A percentile compares a stretch with the other conserved stretches of the same genome.
These are phyloP conservation scores for Odontothrips loti DNA, from an alignment of 2,888 invertebrate genomes.

Conservation along the genomic window DNA sequence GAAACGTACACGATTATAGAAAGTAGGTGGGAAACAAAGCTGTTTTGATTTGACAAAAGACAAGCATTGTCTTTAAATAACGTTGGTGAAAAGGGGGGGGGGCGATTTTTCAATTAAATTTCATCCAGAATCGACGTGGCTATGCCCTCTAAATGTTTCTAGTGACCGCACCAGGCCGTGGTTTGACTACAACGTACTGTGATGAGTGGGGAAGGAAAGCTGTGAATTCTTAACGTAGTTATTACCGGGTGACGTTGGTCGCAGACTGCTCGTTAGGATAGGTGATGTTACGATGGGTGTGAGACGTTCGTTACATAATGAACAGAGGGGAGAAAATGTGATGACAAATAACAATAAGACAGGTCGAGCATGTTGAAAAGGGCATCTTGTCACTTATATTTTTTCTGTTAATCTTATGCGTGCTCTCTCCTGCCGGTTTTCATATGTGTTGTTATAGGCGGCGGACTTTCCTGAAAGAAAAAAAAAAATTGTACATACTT, in stretches of 20 bases:
- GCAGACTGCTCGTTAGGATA: not conserved
- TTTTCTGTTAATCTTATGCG: not conserved
- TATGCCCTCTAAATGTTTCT: too few relatives aligned
- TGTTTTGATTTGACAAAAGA: too few relatives aligned
- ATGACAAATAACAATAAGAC: constrained; percentile 12
- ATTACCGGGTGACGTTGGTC: not conserved
- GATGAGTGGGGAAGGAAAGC: too few relatives aligned
- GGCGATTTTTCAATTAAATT: too few relatives aligned
- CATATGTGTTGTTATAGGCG: not conserved
- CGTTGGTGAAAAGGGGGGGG: too few relatives aligned
- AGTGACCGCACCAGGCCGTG: too few relatives aligned
- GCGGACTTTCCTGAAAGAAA: not conserved
- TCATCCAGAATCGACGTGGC: too few relatives aligned
- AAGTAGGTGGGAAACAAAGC: too few relatives aligned
- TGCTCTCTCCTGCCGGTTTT: not conserved
- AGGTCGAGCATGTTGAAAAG: not conserved
- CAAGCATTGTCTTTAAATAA: too few relatives aligned
- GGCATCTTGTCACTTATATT: not conserved
- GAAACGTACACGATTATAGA: too few relatives aligned
- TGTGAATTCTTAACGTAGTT: not conserved
- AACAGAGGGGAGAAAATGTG: not conserved
- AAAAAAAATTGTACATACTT: not conserved
- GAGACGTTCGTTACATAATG: not conserved
- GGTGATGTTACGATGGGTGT: not conserved
- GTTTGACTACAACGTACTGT: too few relatives aligned